Percentiles rank a stretch among this genome's conserved stretches.
phyloP scores from a whole-genome alignment of 2,797 vertebrate genomes.

The Falco novaeseelandiae region DNA sequence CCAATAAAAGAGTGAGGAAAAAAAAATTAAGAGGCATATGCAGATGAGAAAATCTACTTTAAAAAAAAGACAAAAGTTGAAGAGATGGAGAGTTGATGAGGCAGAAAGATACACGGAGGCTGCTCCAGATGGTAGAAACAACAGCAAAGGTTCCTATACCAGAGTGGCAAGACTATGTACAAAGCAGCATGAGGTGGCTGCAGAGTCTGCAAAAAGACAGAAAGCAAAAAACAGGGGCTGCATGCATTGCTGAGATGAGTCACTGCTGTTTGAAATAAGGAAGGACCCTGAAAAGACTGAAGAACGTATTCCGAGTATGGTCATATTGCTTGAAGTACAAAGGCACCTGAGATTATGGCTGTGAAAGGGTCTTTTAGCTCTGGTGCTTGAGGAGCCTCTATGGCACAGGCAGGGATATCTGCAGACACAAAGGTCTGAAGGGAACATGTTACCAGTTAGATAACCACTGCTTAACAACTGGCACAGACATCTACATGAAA shows the following conservation, averaged over 20 bases:
- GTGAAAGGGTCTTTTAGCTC: background rate
- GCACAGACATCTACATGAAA: background rate
- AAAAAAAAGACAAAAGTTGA: constrained; percentile 6
- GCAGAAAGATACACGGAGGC: background rate
- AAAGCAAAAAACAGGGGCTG: background rate
- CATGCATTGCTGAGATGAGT: background rate
- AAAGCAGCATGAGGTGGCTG: background rate
- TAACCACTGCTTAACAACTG: background rate
- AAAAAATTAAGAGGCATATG: background rate
- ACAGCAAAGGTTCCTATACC: background rate
- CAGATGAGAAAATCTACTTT: background rate
- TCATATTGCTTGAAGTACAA: background rate
- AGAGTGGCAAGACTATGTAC: background rate
- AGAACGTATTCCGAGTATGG: background rate
- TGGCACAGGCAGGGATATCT: fast-evolving
- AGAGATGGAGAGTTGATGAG: background rate
- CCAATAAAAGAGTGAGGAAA: background rate
- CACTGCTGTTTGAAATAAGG: background rate
- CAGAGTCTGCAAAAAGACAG: background rate
- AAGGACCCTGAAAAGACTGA: background rate
- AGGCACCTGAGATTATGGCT: background rate
- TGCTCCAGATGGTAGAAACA: constrained; percentile 38
- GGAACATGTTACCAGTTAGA: background rate
- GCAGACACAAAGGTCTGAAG: background rate
- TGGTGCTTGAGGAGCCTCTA: background rate